phyloP scores from a whole-genome alignment of 2,797 vertebrate species.

The Sebastes matsubarae region DNA sequence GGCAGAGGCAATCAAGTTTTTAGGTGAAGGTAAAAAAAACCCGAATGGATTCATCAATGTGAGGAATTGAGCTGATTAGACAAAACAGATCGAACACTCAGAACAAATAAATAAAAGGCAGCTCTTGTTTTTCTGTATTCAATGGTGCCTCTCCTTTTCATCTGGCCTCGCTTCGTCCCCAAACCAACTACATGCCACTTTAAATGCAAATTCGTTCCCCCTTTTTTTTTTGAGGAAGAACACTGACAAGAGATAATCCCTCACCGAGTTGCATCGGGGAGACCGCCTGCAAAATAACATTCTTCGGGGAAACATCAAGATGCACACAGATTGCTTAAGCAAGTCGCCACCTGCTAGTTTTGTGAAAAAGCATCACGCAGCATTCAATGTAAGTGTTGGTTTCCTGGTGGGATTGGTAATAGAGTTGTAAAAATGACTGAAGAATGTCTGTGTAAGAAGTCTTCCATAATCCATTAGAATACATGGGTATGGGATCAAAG shows the following conservation, averaged over 20 bases:
- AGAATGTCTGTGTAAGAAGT: constrained; percentile 43
- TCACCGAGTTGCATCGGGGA: constrained; percentile 62
- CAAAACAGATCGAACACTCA: constrained; percentile 44
- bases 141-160: constrained; percentile 47
- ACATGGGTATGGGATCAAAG: constrained; percentile 64
- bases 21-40: not conserved
- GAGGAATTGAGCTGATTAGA: constrained; percentile 44
- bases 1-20: constrained; percentile 18
- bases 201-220: constrained; percentile 79
- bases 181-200: constrained; percentile 75
- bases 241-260: constrained; percentile 78
- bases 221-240: constrained; percentile 52
- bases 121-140: constrained; percentile 60
- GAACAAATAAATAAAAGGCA: constrained; percentile 61
- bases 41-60: constrained; percentile 26
- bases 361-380: constrained; percentile 60
- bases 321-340: constrained; percentile 70
- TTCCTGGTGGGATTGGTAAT: constrained; percentile 73
- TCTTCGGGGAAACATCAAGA: constrained; percentile 69
- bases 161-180: constrained; percentile 56
- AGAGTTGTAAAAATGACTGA: constrained; percentile 71
- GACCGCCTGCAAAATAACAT: constrained; percentile 67
- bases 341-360: constrained; percentile 72
- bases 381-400: constrained; percentile 70
- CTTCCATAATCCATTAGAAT: constrained; percentile 66